These are phyloP conservation scores for Sarcophaga variegata DNA, from an alignment of 2,888 invertebrate genomes.

Conservation along the genomic window DNA sequence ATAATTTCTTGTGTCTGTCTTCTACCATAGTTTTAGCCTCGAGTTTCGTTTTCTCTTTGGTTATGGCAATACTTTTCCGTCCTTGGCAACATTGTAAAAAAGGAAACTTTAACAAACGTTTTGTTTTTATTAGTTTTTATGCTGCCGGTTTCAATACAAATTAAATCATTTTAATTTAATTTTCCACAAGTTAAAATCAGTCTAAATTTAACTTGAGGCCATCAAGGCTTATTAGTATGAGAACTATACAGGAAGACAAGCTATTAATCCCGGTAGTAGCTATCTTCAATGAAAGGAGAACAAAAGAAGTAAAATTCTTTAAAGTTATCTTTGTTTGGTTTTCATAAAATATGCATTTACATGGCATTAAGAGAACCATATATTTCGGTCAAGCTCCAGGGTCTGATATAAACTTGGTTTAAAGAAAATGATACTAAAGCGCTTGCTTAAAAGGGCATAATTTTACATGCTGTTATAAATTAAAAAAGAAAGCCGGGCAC, in stretches of 20 bases:
- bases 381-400: too few relatives aligned
- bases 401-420: too few relatives aligned
- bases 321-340: too few relatives aligned
- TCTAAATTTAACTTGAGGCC: conserved; percentile 41
- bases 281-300: too few relatives aligned
- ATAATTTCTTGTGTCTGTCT: conserved; percentile 44
- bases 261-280: too few relatives aligned
- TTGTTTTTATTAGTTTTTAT: conserved; percentile 40
- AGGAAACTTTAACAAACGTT: conserved; percentile 5
- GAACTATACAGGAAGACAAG: neutral
- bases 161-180: conserved; percentile 57
- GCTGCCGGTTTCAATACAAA: conserved; percentile 42
- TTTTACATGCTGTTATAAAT: too few relatives aligned
- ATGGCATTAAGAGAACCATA: too few relatives aligned
- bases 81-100: neutral
- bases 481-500: too few relatives aligned
- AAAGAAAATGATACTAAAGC: too few relatives aligned
- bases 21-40: neutral
- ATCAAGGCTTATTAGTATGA: neutral
- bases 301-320: too few relatives aligned
- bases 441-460: too few relatives aligned
- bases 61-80: neutral
- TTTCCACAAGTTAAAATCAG: conserved; percentile 19
- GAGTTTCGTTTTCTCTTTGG: neutral
- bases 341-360: too few relatives aligned